Percentiles rank a stretch among this genome's conserved stretches.
Conservation (phyloP, 2,113 vertebrate species). For the Tringa solitaria region DNA sequence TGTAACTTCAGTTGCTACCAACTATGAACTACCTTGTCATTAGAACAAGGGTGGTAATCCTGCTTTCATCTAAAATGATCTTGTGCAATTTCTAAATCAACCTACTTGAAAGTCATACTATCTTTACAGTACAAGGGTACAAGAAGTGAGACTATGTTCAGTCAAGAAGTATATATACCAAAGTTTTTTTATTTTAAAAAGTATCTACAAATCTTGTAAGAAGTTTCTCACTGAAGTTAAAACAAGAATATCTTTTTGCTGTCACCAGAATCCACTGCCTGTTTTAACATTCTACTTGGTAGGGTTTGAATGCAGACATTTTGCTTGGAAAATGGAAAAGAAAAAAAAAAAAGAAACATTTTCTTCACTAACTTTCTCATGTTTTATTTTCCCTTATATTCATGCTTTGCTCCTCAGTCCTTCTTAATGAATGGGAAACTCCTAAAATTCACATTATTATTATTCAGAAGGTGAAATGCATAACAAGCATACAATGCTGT, state of each 20-base stretch:
- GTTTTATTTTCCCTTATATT: background rate
- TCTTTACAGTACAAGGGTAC: background rate
- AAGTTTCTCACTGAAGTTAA: background rate
- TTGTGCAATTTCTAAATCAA: background rate
- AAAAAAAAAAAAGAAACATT: background rate
- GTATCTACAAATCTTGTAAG: background rate
- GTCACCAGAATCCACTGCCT: background rate
- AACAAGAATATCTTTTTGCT: background rate
- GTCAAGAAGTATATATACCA: background rate
- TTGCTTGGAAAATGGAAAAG: background rate
- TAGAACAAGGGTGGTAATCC: background rate
- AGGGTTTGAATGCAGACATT: background rate
- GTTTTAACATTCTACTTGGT: background rate
- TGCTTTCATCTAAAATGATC: background rate
- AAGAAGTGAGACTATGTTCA: background rate
- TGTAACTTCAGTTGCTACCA: background rate
- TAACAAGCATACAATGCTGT: conserved; percentile 16
- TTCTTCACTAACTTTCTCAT: background rate
- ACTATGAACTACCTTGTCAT: background rate
- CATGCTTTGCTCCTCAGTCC: background rate
- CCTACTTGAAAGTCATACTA: background rate
- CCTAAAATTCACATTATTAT: conserved; percentile 24
- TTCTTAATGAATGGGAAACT: background rate
- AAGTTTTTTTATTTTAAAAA: background rate
- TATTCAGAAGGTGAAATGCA: conserved; percentile 38